Evolutionary conservation across 2,797 vertebrate genomes (phyloP).

Genomic region (Esox lucius): DNA sequence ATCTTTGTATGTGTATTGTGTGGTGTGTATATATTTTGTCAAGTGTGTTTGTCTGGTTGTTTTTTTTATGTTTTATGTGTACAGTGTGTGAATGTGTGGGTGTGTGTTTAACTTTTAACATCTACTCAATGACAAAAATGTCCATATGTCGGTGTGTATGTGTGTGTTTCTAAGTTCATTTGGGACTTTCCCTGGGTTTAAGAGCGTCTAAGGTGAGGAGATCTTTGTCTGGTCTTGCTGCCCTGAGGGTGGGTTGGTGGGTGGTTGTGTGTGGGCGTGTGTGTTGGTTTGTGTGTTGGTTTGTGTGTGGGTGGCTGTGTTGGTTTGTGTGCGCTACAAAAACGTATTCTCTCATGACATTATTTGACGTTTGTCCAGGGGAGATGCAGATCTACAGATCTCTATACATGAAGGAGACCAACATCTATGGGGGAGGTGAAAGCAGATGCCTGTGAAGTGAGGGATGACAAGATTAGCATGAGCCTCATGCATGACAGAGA

Average conservation of each 20-base stretch:
- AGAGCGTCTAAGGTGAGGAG: slow-evolving; percentile 48
- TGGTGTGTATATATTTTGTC: too few relatives aligned
- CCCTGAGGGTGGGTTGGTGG: slow-evolving; percentile 27
- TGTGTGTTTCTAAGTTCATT: slow-evolving; percentile 11
- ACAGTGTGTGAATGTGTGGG: neutral
- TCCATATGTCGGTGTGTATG: neutral
- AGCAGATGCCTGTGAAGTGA: too few relatives aligned
- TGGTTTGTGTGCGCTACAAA: neutral
- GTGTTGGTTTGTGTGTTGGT: too few relatives aligned
- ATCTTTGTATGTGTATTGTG: too few relatives aligned
- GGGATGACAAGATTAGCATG: too few relatives aligned
- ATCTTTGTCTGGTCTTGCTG: slow-evolving; percentile 28
- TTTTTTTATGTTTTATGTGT: slow-evolving; percentile 1
- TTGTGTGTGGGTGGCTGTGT: neutral
- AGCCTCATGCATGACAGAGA: too few relatives aligned
- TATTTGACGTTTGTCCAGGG: too few relatives aligned
- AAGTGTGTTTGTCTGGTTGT: neutral
- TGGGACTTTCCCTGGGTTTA: slow-evolving; percentile 55
- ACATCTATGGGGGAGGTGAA: too few relatives aligned
- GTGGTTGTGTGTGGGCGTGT: neutral
- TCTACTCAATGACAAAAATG: too few relatives aligned
- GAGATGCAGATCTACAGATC: too few relatives aligned
- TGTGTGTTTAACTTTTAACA: neutral
- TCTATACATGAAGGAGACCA: too few relatives aligned
- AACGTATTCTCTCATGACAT: too few relatives aligned